Evolutionary conservation across 2,888 invertebrate species (phyloP), one percentile per base, ranked within the genome.

Genomic region (Parasteatoda lunata): DNA sequence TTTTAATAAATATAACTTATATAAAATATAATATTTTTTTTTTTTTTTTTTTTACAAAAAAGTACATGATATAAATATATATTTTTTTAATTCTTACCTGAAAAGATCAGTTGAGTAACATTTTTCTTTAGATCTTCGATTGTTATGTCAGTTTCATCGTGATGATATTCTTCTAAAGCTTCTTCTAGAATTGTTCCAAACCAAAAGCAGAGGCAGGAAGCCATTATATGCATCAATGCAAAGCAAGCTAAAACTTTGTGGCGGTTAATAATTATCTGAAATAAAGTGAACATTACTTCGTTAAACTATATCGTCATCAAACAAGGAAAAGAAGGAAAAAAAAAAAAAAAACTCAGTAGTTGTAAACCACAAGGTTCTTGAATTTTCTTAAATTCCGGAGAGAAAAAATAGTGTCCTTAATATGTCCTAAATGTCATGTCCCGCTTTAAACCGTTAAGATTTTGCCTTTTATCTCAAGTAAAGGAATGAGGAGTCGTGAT

Each of bases 161-260:
- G 91, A 78, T 91, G 91, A 69, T 95, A 92, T 2, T 95, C 94
- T 79, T 95, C 94, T 48, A 95, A 92, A 0, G 95, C 96, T 92
- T 96, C 96, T 84, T 95, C 93, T 13, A 95, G 93, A 88, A 96
- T 95, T 3, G 95, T 95, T 91, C 94, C 94, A 15, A 96, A 92
- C 96, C 96, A 96, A 91, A 96, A 95, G 91, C 95, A 95, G 11
- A 96, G 92, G 90, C 95, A 95, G 85, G 95, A 94, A 0, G 95
- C 95, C 59, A 96, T 94, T 92, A 95, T 94, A 91, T 96, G 96
- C 95, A 96, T 96, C 86, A 96, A 93, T 4, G 95, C 95, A 90
- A 96, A 94, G 86, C 95, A 93, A 0, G 95, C 95, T 52, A 96
- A 89, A 82, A 93, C 93, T 89, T 92, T 92, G 90, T 93, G 93